Conservation (phyloP, 1,140 invertebrate genomes). For the Heliconius melpomene region DNA sequence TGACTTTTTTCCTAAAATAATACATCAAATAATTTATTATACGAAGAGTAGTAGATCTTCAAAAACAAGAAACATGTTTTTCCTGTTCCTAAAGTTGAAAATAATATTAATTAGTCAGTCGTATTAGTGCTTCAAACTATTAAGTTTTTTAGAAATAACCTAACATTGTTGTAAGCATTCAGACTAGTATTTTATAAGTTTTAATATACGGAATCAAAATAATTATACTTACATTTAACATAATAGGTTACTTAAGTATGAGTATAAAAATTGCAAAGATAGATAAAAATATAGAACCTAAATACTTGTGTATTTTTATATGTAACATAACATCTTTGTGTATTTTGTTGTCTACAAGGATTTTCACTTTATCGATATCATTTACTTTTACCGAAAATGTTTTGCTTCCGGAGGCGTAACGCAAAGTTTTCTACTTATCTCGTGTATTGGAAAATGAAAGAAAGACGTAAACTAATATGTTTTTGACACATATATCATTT, state of each 20-base stretch:
- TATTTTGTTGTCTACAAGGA: not conserved
- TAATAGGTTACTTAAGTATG: no score
- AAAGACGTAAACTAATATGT: no score
- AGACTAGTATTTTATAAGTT: not conserved
- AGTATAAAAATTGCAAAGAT: not conserved
- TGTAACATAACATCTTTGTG: not conserved
- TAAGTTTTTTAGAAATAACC: not conserved
- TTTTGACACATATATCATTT: no score
- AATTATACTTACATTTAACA: no score
- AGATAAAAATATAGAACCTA: not conserved
- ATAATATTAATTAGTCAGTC: not conserved
- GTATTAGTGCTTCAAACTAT: not conserved
- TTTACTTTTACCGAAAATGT: not conserved
- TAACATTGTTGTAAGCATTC: no score
- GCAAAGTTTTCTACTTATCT: not conserved
- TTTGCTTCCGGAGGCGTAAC: not conserved
- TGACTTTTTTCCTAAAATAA: not conserved
- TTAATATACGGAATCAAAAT: no score
- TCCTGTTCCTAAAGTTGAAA: conserved; percentile 8
- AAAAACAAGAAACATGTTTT: not conserved
- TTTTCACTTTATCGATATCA: not conserved
- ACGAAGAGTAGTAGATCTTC: not conserved
- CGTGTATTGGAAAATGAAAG: no score
- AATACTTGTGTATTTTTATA: not conserved
- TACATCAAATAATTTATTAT: not conserved